A percentile compares a stretch with the other conserved stretches of the same genome.
These are phyloP conservation scores for Graphium colonna DNA, from an alignment of 2,888 invertebrate species.

Conservation along the genomic window DNA sequence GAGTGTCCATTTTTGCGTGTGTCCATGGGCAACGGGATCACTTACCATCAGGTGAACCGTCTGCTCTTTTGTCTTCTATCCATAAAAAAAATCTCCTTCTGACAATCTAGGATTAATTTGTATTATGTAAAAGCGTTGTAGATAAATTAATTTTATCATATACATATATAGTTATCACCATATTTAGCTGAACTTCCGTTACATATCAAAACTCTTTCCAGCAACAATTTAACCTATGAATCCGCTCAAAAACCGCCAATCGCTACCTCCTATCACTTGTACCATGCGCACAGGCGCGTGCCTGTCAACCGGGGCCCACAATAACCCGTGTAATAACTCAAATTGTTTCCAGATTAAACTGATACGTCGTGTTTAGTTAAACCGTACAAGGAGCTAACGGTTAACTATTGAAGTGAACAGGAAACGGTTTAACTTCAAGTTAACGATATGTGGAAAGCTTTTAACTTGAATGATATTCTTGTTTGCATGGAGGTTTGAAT, in stretches of 20 bases:
- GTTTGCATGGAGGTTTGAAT: not conserved
- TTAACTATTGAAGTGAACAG: slow-evolving; percentile 3
- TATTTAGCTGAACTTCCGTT: not conserved
- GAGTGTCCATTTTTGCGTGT: too few relatives aligned
- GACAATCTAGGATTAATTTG: too few relatives aligned
- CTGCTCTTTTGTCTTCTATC: too few relatives aligned
- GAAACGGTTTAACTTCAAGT: slow-evolving; percentile 2
- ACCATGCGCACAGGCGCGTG: slow-evolving; percentile 18
- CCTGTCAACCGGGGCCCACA: slow-evolving; percentile 3
- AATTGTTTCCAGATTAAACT: slow-evolving; percentile 34
- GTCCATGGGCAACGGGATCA: too few relatives aligned
- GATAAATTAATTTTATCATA: too few relatives aligned
- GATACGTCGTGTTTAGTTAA: slow-evolving; percentile 31
- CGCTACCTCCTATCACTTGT: slow-evolving; percentile 20
- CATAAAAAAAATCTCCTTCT: too few relatives aligned
- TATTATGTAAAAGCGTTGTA: too few relatives aligned
- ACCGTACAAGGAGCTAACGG: slow-evolving; percentile 28
- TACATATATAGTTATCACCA: too few relatives aligned
- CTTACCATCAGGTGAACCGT: too few relatives aligned
- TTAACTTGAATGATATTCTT: not conserved
- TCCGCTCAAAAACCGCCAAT: not conserved
- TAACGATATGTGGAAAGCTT: not conserved
- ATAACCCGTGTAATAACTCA: slow-evolving; percentile 29
- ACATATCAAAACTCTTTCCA: not conserved
- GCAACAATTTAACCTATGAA: too few relatives aligned